Base-by-base conservation (phyloP, 2,888 invertebrate species). In the Oscheius onirici region DNA sequence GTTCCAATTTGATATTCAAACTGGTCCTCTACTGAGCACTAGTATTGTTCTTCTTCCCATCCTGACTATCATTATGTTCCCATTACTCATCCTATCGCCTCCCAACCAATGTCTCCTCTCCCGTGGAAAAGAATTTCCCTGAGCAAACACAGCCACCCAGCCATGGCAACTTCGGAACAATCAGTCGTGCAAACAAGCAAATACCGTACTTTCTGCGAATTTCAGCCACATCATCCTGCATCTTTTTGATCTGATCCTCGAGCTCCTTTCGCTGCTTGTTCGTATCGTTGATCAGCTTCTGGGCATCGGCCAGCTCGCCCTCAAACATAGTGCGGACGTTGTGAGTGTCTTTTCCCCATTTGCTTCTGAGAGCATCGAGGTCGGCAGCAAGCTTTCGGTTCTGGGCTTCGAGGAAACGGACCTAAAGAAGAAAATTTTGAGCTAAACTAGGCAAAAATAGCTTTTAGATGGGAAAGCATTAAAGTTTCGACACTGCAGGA, bases 381-480 rank as follows among this genome's bases (percentile, higher is more conserved):
- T 85, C 85, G 41, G 80, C 75, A n/a, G 76, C 76, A 40, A 76
- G 66, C 68, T 86, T 84, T 55, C 85, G 81, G 66, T 84, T 86
- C 71, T 86, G 85, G 5, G 83, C 83, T 60, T 86, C 87, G 72
- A 87, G 76, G 76, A 87, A 87, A n/a, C 87, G 86, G 46, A 86
- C 84, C 75, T 80, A 68, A 65, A 52, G 34, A 34, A 8, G 34
- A 34, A 34, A 34, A 34, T 34, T 41, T 41, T 61, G 28, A 17
- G 52, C n/a, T 46, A 26, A 28, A n/a, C 8, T n/a, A 13, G n/a
- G n/a, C 3, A 15, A 49, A 13, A 22, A 13, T n/a, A n/a, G n/a
- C n/a, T n/a, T n/a, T n/a, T 8, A 6, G 11, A 26, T 57, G 15
- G 10, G 43, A 43, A 13, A 43, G 43, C 46, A 11, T 5, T 8